phyloP scores from a whole-genome alignment of 2,113 vertebrate genomes.

The Petroica traversi region DNA sequence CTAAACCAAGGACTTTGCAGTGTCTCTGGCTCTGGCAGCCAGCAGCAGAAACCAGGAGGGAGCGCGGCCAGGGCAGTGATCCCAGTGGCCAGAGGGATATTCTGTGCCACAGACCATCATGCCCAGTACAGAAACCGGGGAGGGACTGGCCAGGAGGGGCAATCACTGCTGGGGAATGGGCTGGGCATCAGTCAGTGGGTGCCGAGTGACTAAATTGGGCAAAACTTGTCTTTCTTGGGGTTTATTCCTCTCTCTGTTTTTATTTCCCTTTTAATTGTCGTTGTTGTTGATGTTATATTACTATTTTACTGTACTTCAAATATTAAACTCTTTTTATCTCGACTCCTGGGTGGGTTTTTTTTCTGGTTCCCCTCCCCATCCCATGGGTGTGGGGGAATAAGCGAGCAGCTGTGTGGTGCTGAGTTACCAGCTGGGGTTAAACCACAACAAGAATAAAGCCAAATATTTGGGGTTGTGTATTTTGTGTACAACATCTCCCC shows the following conservation, averaged over 20 bases:
- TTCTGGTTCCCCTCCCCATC: not conserved
- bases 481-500: not conserved
- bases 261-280: not conserved
- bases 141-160: not conserved
- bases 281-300: not conserved
- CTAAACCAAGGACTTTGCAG: not conserved
- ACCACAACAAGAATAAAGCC: not conserved
- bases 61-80: not conserved
- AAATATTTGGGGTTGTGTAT: not conserved
- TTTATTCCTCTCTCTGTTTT: not conserved
- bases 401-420: not conserved
- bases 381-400: not conserved
- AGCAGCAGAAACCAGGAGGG: not conserved
- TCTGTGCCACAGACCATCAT: not conserved
- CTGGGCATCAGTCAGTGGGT: not conserved
- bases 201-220: not conserved
- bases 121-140: not conserved
- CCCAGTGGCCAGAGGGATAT: not conserved
- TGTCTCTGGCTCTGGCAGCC: not conserved
- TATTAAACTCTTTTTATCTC: not conserved
- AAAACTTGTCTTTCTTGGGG: not conserved
- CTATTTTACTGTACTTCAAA: not conserved
- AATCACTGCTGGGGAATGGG: not conserved
- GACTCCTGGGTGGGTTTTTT: not conserved
- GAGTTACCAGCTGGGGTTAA: not conserved